phyloP scores from a whole-genome alignment of 2,888 invertebrate genomes.

The Cheilosia impressa region DNA sequence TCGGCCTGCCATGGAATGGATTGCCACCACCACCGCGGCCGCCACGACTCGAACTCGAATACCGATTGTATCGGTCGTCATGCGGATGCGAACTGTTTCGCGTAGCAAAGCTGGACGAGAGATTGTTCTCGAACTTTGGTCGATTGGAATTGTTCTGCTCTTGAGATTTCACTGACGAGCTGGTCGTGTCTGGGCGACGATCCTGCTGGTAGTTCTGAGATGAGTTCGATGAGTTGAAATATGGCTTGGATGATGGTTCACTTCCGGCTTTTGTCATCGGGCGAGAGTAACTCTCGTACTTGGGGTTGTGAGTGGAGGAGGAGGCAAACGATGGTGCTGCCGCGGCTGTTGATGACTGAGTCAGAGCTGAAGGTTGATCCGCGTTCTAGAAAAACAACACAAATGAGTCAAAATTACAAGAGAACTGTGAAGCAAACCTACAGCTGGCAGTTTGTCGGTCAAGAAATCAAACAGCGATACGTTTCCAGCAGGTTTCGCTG shows the following conservation, averaged over 20 bases:
- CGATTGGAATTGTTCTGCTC: slow-evolving; percentile 64
- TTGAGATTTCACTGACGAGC: slow-evolving; percentile 63
- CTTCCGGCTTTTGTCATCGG: slow-evolving; percentile 69
- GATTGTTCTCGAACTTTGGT: slow-evolving; percentile 82
- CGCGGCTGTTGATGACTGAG: slow-evolving; percentile 54
- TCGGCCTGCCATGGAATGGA: slow-evolving; percentile 56
- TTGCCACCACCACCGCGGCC: slow-evolving; percentile 62
- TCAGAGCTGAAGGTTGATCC: slow-evolving; percentile 29
- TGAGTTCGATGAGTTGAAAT: slow-evolving; percentile 45
- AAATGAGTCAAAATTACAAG: not conserved
- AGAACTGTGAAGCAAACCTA: slow-evolving; percentile 39
- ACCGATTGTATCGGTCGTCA: slow-evolving; percentile 57
- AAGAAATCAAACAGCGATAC: slow-evolving; percentile 93
- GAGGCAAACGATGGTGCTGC: slow-evolving; percentile 38
- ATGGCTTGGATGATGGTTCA: slow-evolving; percentile 62
- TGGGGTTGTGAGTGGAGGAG: slow-evolving; percentile 25
- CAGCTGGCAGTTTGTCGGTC: slow-evolving; percentile 88
- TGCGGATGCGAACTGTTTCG: slow-evolving; percentile 60
- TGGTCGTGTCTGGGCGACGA: slow-evolving; percentile 64
- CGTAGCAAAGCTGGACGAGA: slow-evolving; percentile 82
- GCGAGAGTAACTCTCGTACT: slow-evolving; percentile 52
- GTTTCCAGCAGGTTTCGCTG: slow-evolving; percentile 90
- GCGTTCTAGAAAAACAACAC: slow-evolving; percentile 39
- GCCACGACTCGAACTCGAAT: slow-evolving; percentile 58
- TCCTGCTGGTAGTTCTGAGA: slow-evolving; percentile 50